Base-by-base conservation (phyloP, 2,888 invertebrate genomes). In the Limenitis arthemis region DNA sequence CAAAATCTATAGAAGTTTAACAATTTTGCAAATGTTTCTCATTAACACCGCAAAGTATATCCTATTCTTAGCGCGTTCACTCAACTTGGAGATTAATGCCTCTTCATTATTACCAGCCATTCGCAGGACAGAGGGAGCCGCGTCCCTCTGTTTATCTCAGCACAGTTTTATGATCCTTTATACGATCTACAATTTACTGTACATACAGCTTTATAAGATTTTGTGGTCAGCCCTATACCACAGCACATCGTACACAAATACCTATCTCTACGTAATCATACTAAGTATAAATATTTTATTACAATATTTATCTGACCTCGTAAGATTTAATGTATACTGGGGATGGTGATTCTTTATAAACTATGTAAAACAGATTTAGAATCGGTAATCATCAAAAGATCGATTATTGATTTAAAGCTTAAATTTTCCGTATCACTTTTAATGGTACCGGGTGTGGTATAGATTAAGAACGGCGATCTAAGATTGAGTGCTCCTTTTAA, bases 41-140 rank as follows among this genome's bases (percentile, higher is more conserved):
- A 40, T 47, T 30, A 46, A 28, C 8, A 33, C 28, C 34, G 30
- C 31, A 39, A 41, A n/a, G 34, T 36, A 39, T n/a, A 31, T 30
- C 36, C 34, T 51, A 38, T 51, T 30, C 34, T 51, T 31, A 46
- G 44, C 38, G 49, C 41, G 49, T 42, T 44, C 46, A 51, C 50
- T 54, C 43, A 54, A 51, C 49, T 48, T 47, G 7, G 50, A 37
- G 55, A 51, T 57, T 54, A 55, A 57, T 56, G 47, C 47, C 36
- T 34, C 33, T 49, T 53, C 51, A 54, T 57, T 56, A 56, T 56
- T 56, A 50, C 47, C 49, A 53, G 53, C 38, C 48, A 57, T 59
- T 59, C 53, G 54, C 50, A 54, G 56, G 43, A 56, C 42, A 49
- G 46, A 55, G 56, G 57, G 60, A 56, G 30, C 47, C 56, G 44